phyloP scores from a whole-genome alignment of 2,888 invertebrate species.

The Polydrusus tereticollis region DNA sequence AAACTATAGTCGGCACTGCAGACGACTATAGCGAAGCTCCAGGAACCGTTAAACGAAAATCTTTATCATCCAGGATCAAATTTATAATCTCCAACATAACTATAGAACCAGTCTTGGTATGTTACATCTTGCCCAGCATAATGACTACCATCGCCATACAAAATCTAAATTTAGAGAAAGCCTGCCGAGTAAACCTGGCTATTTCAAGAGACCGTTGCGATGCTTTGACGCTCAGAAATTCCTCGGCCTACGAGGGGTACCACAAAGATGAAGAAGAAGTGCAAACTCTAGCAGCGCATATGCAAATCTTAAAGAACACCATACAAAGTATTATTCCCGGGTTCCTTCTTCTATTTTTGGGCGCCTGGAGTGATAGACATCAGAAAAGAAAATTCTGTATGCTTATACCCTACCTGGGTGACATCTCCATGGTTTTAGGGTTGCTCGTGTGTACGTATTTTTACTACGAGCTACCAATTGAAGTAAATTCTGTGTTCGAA shows the following conservation, averaged over 20 bases:
- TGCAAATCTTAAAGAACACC: constrained; percentile 71
- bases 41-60: constrained; percentile 35
- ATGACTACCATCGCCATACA: constrained; percentile 80
- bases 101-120: constrained; percentile 78
- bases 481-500: constrained; percentile 70
- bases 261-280: constrained; percentile 68
- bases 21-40: constrained; percentile 51
- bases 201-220: constrained; percentile 79
- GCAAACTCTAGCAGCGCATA: constrained; percentile 59
- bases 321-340: constrained; percentile 71
- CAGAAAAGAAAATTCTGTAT: constrained; percentile 72
- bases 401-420: constrained; percentile 71
- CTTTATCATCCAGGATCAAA: constrained; percentile 54
- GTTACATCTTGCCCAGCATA: constrained; percentile 73
- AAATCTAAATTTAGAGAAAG: constrained; percentile 86
- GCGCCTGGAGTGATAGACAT: constrained; percentile 74
- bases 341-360: constrained; percentile 69
- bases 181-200: constrained; percentile 82
- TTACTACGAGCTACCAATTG: constrained; percentile 70
- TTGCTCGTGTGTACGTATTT: constrained; percentile 70
- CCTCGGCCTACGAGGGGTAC: constrained; percentile 71
- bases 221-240: constrained; percentile 78
- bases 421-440: constrained; percentile 68
- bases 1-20: constrained; percentile 63
- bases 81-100: constrained; percentile 74